Percentiles rank a stretch among this genome's conserved stretches.
Evolutionary conservation across 2,113 vertebrate genomes (phyloP).

Genomic region (Oophaga pumilio): DNA sequence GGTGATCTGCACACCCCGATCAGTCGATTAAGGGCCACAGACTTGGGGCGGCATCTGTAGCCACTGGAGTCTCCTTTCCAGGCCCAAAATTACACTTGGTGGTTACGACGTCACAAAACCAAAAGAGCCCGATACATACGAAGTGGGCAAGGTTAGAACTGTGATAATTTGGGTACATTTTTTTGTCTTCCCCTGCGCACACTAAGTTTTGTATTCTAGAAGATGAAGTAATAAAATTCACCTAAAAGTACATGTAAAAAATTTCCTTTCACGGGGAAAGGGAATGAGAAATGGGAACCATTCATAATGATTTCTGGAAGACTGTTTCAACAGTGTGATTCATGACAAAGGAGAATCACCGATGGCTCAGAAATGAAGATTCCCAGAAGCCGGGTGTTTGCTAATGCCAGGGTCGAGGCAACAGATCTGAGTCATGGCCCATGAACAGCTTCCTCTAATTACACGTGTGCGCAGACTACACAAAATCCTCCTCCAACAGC

Average conservation of each 20-base stretch:
- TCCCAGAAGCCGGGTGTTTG: constrained; percentile 70
- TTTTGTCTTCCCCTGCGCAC: too few relatives aligned
- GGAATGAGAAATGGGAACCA: fast-evolving
- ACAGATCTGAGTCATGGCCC: constrained; percentile 62
- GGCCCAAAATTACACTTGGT: too few relatives aligned
- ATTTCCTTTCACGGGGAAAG: not conserved
- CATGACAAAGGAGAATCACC: constrained; percentile 67
- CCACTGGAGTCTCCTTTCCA: too few relatives aligned
- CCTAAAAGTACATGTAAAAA: not conserved
- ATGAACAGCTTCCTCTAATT: not conserved
- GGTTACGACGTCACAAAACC: too few relatives aligned
- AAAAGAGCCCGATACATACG: too few relatives aligned
- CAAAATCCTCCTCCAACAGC: not conserved
- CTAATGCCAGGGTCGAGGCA: constrained; percentile 60
- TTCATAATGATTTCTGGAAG: constrained; percentile 71
- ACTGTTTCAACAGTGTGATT: constrained; percentile 70
- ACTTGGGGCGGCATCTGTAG: too few relatives aligned
- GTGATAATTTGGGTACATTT: too few relatives aligned
- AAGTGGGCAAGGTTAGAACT: too few relatives aligned
- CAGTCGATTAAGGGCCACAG: too few relatives aligned
- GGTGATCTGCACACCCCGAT: too few relatives aligned
- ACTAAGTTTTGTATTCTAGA: too few relatives aligned
- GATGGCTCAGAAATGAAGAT: constrained; percentile 61
- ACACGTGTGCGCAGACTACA: not conserved
- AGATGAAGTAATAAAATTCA: too few relatives aligned